Evolutionary conservation across 2,113 vertebrate genomes (phyloP).

Genomic region (Strigops habroptila): DNA sequence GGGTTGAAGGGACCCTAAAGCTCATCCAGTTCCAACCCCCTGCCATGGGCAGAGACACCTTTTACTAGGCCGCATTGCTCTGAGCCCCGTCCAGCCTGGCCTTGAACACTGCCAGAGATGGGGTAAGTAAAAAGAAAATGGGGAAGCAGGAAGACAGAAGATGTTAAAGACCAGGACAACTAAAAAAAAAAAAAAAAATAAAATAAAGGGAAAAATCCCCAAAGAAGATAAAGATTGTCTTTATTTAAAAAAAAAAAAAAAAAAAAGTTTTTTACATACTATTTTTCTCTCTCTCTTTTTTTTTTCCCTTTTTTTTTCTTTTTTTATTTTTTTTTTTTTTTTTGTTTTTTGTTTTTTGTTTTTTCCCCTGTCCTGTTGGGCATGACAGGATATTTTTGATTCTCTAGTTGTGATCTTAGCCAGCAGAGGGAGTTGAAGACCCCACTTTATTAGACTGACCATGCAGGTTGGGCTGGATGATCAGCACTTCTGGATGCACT

Average conservation of each 20-base stretch:
- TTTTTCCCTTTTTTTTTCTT: no score
- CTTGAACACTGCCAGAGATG: neutral
- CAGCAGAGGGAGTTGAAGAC: slow-evolving; percentile 16
- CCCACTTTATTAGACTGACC: neutral
- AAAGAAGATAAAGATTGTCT: neutral
- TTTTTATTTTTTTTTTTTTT: no score
- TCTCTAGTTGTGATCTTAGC: neutral
- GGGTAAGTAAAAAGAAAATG: neutral
- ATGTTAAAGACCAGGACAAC: neutral
- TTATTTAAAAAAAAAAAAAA: neutral
- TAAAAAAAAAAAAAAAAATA: neutral
- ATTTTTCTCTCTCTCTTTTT: neutral
- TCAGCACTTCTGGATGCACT: slow-evolving; percentile 12
- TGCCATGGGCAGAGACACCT: neutral
- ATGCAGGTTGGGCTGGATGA: neutral
- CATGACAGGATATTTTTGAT: rapidly evolving
- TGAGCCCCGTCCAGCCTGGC: neutral
- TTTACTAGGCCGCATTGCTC: neutral
- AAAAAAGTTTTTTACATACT: neutral
- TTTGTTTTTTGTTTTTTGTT: neutral
- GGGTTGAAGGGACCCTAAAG: neutral
- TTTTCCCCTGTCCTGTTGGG: neutral
- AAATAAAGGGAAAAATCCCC: no score
- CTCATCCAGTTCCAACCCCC: neutral
- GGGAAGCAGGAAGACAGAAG: neutral